phyloP scores from a whole-genome alignment of 1,140 invertebrate species.

The Drosophila quadrilineata region DNA sequence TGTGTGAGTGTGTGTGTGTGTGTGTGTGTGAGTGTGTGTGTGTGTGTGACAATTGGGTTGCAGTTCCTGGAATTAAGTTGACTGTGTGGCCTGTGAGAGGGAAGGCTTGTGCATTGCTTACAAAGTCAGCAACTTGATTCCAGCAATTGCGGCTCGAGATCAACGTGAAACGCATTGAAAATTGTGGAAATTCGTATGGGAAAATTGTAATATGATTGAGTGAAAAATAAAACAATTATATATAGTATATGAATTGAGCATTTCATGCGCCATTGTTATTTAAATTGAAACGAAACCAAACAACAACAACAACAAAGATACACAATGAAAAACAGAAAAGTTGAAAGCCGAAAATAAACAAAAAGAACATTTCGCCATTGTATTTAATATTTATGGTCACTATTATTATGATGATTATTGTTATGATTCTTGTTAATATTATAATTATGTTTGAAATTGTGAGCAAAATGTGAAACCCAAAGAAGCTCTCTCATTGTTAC shows the following conservation, averaged over 20 bases:
- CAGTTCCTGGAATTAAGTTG: conserved; percentile 82
- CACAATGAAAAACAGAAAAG: conserved; percentile 1
- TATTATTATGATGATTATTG: conserved; percentile 7
- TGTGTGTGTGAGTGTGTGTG: conserved; percentile 13
- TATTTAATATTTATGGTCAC: conserved; percentile 31
- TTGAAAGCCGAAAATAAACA: too few relatives aligned
- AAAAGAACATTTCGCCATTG: conserved; percentile 21
- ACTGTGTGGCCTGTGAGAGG: conserved; percentile 78
- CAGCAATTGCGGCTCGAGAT: conserved; percentile 77
- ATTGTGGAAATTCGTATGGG: conserved; percentile 12
- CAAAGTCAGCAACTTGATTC: conserved; percentile 82
- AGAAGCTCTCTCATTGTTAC: conserved; percentile 16
- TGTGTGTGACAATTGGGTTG: conserved; percentile 58
- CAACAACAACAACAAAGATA: too few relatives aligned
- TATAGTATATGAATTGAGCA: conserved; percentile 13
- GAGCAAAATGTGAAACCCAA: conserved; percentile 11
- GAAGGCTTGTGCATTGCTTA: conserved; percentile 69
- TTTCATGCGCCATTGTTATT: conserved; percentile 16
- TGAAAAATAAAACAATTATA: conserved; percentile 1
- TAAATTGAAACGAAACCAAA: conserved; percentile 5
- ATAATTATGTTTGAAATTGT: neutral
- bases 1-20: conserved; percentile 1
- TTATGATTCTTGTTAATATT: neutral
- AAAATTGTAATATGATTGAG: neutral
- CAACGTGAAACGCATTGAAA: conserved; percentile 19